Evolutionary conservation across 1,140 invertebrate genomes (phyloP), one percentile per base, ranked within the genome.

Genomic region (Calosoma granatense): DNA sequence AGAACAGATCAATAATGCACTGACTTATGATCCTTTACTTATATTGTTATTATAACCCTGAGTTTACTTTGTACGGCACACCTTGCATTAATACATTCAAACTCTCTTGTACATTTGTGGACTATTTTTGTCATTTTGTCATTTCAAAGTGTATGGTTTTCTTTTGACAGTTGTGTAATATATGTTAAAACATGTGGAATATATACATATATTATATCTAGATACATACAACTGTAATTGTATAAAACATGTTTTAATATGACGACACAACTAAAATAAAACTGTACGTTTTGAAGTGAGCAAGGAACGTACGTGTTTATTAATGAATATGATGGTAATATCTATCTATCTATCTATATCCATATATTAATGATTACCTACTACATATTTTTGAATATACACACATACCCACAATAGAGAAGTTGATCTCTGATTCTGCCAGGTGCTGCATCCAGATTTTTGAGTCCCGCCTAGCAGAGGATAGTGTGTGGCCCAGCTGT

Each of bases 1-100:
- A 36, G 17, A 53, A 22, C 61, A 63, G 66, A 65, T 65, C 67
- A 60, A 61, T 57, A n/a, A n/a, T 65, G 66, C 67, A 70, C 68
- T 66, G 60, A 67, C 70, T 53, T 55, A 61, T 69, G 61, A 61
- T 63, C 67, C 19, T 70, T 70, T 70, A 66, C 69, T 72, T 66
- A 63, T 54, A 17, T n/a, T 54, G 14, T 54, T 4, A 53, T 36
- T n/a, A n/a, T n/a, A 30, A 30, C 26, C 14, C 67, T 72, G 67
- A 80, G 78, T 81, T 81, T 75, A 71, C 71, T 82, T 81, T 82
- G 74, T 81, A 81, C 80, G 80, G 80, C 80, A 81, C 79, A 72
- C 70, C 71, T 78, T 78, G 75, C 79, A 80, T 81, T 80, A 76
- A n/a, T n/a, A n/a, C n/a, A n/a, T n/a, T n/a, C n/a, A n/a, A 76